Conservation (phyloP, 1,140 invertebrate genomes). For the Drosophila orena region DNA sequence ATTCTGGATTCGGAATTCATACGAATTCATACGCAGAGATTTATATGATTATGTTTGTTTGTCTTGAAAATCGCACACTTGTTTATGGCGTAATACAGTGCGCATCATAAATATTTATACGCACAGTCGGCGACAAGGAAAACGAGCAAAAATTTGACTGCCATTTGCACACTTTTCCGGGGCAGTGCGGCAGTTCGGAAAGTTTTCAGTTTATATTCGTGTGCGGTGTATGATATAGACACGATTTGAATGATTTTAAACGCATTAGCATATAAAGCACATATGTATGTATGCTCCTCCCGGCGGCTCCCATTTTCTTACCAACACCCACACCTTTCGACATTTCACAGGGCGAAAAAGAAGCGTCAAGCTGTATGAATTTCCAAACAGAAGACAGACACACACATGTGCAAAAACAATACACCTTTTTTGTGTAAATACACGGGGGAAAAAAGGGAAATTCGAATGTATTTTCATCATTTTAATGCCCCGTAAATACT, state of each 20-base stretch:
- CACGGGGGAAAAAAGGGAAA: background rate
- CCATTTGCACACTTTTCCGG: conserved; percentile 41
- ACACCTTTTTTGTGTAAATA: background rate
- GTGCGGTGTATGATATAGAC: conserved; percentile 19
- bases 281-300: conserved; percentile 17
- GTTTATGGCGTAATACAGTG: conserved; percentile 40
- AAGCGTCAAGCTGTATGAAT: conserved; percentile 33
- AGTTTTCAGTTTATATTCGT: conserved; percentile 17
- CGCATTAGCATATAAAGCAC: conserved; percentile 68
- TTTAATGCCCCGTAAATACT: background rate
- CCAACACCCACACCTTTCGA: conserved; percentile 15
- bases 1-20: background rate
- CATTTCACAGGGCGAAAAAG: conserved; percentile 15
- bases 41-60: background rate
- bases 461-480: background rate
- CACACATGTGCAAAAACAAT: conserved; percentile 1
- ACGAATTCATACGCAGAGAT: background rate
- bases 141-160: conserved; percentile 33
- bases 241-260: conserved; percentile 72
- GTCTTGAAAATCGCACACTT: conserved; percentile 45
- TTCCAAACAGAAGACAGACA: conserved; percentile 37
- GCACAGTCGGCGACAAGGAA: conserved; percentile 14
- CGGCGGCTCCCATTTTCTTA: background rate
- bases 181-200: conserved; percentile 13
- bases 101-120: conserved; percentile 66